These are phyloP conservation scores for Sinelater perroti DNA, from an alignment of 2,888 invertebrate genomes.

Conservation along the genomic window DNA sequence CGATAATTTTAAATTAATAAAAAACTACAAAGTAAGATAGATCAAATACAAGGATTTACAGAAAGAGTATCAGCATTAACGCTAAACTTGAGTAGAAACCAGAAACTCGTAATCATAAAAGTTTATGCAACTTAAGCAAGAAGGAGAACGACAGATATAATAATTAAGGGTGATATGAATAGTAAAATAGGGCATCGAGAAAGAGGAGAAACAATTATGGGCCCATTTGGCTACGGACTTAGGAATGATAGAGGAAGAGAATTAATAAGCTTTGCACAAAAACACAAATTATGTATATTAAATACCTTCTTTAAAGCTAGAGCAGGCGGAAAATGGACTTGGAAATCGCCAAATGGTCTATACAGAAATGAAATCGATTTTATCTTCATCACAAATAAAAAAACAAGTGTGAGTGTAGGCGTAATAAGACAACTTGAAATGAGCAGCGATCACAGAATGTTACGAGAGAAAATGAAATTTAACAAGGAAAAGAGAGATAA, in stretches of 20 bases:
- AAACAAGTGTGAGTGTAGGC: too few relatives aligned
- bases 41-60: constrained; percentile 10
- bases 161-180: constrained; percentile 9
- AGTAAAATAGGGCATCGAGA: constrained; percentile 14
- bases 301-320: constrained; percentile 7
- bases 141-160: constrained; percentile 6
- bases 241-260: constrained; percentile 13
- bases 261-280: constrained; percentile 8
- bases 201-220: constrained; percentile 7
- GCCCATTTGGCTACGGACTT: constrained; percentile 9
- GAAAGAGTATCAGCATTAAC: constrained; percentile 10
- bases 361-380: too few relatives aligned
- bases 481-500: too few relatives aligned
- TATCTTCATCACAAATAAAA: too few relatives aligned
- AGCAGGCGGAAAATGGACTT: constrained; percentile 5
- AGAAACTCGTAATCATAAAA: constrained; percentile 8
- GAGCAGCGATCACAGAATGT: too few relatives aligned
- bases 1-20: constrained; percentile 4
- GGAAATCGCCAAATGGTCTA: constrained; percentile 7
- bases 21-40: constrained; percentile 1
- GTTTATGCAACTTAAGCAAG: constrained; percentile 14
- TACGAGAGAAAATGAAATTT: too few relatives aligned
- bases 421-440: too few relatives aligned
- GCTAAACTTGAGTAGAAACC: constrained; percentile 10
- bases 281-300: constrained; percentile 9